A percentile compares a stretch with the other conserved stretches of the same genome.
Evolutionary conservation across 2,888 invertebrate species (phyloP).

Genomic region (Andrena dorsata): DNA sequence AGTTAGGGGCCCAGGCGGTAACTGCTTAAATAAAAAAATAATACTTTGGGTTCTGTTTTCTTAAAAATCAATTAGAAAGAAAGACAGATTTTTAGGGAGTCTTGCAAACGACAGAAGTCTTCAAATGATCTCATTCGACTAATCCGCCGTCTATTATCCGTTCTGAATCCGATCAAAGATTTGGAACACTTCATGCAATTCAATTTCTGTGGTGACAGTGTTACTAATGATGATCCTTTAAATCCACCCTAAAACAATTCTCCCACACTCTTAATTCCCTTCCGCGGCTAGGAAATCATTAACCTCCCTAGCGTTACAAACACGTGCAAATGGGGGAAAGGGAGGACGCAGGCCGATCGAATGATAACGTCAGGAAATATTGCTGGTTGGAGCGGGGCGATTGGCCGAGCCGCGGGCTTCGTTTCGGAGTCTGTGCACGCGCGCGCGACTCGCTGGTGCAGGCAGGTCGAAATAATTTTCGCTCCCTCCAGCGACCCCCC

Average conservation of each 20-base stretch:
- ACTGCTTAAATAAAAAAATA: no score
- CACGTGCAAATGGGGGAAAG: background rate
- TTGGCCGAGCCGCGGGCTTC: conserved; percentile 32
- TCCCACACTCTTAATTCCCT: background rate
- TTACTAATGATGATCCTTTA: no score
- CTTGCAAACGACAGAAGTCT: no score
- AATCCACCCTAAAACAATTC: background rate
- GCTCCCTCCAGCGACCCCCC: background rate
- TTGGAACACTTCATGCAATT: no score
- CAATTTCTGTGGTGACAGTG: no score
- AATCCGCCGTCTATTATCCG: no score
- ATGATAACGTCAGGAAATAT: conserved; percentile 10
- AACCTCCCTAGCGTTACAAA: background rate
- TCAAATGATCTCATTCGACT: no score
- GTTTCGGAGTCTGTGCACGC: conserved; percentile 44
- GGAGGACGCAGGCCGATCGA: background rate
- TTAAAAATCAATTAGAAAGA: no score
- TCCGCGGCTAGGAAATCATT: background rate
- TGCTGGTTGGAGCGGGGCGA: conserved; percentile 31
- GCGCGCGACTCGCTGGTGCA: conserved; percentile 20
- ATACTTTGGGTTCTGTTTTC: no score
- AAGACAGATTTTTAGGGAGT: no score
- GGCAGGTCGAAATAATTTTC: conserved; percentile 60
- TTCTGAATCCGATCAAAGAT: no score
- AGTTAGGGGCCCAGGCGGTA: no score